phyloP scores from a whole-genome alignment of 2,113 vertebrate genomes.

The Cinclus mexicanus region DNA sequence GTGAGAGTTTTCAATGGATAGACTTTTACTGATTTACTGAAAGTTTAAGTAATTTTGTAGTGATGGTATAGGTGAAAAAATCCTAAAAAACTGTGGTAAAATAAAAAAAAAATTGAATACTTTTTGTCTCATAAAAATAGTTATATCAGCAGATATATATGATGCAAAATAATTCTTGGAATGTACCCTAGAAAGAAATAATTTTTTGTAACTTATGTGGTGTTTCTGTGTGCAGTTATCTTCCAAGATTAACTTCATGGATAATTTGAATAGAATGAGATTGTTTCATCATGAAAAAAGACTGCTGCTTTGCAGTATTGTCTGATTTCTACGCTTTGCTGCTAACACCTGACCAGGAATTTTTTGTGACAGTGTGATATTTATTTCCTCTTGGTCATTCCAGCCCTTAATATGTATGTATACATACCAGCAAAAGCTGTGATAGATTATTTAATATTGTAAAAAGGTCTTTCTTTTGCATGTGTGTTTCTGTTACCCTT shows the following conservation, averaged over 20 bases:
- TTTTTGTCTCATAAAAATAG: neutral
- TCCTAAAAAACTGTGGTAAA: neutral
- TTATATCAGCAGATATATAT: neutral
- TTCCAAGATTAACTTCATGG: neutral
- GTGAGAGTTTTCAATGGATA: neutral
- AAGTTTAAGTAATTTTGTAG: conserved; percentile 2
- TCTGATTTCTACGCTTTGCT: neutral
- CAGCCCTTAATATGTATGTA: neutral
- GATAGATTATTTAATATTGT: neutral
- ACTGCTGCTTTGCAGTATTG: neutral
- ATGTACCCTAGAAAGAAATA: conserved; percentile 3
- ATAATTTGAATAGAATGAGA: neutral
- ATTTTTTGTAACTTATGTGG: neutral
- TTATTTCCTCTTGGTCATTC: neutral
- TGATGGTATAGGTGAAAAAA: neutral
- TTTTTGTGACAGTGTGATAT: neutral
- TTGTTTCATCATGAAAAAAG: neutral
- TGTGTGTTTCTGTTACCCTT: neutral
- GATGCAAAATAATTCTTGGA: neutral
- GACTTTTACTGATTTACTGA: neutral
- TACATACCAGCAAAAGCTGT: neutral
- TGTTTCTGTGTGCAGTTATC: neutral
- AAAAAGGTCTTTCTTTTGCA: neutral
- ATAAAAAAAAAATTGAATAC: neutral
- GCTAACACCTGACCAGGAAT: neutral